Base-by-base conservation (phyloP, 1,140 invertebrate species). In the Pomphorhynchus laevis region DNA sequence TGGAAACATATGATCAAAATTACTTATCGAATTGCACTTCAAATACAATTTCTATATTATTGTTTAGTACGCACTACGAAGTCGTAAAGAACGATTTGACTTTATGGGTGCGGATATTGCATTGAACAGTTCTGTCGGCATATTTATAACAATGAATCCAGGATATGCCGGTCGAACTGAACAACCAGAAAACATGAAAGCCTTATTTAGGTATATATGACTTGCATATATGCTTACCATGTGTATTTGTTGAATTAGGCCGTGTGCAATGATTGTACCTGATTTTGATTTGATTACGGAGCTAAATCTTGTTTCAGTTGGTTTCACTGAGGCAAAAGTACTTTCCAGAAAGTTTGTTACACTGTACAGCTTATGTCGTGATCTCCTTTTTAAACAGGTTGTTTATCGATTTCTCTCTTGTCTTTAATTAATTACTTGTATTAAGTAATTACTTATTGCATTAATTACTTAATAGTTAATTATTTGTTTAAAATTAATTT, bases 51-150 rank as follows among this genome's bases (percentile, higher is more conserved):
- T 29, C 11, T 29, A 9, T 29, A 12, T 29, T 3, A 29, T 3
- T 6, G n/a, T 3, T 29, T 29, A 29, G 25, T 9, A 29, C 14
- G 25, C 25, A 2, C 5, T 29, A 8, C 25, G 25, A 29, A 14
- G 11, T 3, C 11, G 14, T 12, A 9, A 14, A 12, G 14, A 29
- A 29, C 47, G 50, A 45, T 58, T 59, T 47, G 49, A 54, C 16
- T 59, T 59, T 52, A 52, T 57, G 39, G 56, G 79, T 6, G 79
- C 86, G 53, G 69, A 56, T 31, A 59, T 59, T 45, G 49, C 50
- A 37, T 45, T 59, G 1, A 46, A 51, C 8, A 54, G 50, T 49
- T 53, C 53, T 6, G 57, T 53, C 49, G 56, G 56, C 34, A 58
- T 58, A 38, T 59, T 59, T 45, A 57, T 58, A 42, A 59, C 57